phyloP scores from a whole-genome alignment of 2,888 invertebrate genomes.

The Drosophila nr. fundita region DNA sequence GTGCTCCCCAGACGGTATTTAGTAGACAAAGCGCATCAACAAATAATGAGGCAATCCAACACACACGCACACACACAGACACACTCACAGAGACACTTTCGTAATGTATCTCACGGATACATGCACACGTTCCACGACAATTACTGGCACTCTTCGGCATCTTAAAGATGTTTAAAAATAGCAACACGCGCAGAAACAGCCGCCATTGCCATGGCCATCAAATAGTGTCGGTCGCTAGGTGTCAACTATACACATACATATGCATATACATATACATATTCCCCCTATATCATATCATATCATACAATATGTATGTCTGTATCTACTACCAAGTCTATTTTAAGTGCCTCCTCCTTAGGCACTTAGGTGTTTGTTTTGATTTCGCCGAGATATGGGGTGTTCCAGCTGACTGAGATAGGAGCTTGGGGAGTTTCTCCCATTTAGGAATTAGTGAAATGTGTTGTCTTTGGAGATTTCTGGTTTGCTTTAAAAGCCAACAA shows the following conservation, averaged over 20 bases:
- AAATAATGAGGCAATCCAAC: slow-evolving; percentile 54
- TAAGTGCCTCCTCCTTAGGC: slow-evolving; percentile 22
- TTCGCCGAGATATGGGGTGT: slow-evolving; percentile 29
- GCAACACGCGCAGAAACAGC: slow-evolving; percentile 7
- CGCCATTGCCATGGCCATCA: slow-evolving; percentile 60
- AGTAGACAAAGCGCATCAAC: slow-evolving; percentile 55
- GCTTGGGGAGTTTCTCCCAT: slow-evolving; percentile 11
- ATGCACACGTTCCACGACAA: slow-evolving; percentile 31
- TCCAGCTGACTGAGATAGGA: slow-evolving; percentile 36
- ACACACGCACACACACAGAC: neutral
- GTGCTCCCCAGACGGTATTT: slow-evolving; percentile 61
- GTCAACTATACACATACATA: slow-evolving; percentile 34
- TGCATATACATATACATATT: neutral
- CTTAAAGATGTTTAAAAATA: slow-evolving; percentile 39
- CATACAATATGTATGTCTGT: neutral
- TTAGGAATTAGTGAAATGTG: neutral
- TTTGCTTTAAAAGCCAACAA: slow-evolving; percentile 17
- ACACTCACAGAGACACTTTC: slow-evolving; percentile 15
- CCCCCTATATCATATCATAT: slow-evolving; percentile 15
- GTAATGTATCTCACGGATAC: slow-evolving; percentile 56
- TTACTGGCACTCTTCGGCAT: slow-evolving; percentile 39
- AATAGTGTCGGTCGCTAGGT: slow-evolving; percentile 51
- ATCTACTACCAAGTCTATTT: slow-evolving; percentile 49
- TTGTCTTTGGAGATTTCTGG: slow-evolving; percentile 17
- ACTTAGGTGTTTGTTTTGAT: slow-evolving; percentile 42